Percentiles rank a stretch among this genome's conserved stretches.
These are phyloP conservation scores for Pomacea maculata DNA, from an alignment of 1,140 invertebrate genomes.

Conservation along the genomic window DNA sequence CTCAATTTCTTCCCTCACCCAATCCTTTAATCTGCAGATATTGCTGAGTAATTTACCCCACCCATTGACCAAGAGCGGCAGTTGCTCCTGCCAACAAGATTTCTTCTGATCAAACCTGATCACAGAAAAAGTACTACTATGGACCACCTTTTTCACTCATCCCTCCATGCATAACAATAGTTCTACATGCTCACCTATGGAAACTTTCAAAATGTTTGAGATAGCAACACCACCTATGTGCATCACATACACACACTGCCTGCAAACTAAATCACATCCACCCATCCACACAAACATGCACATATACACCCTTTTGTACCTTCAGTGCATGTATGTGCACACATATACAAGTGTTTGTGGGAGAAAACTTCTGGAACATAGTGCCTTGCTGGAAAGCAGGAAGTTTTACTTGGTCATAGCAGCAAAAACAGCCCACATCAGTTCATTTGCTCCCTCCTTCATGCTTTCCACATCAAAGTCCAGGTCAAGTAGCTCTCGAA, in stretches of 20 bases:
- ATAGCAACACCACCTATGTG: no score
- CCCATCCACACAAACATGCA: constrained; percentile 1
- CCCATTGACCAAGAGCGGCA: no score
- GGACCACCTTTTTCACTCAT: no score
- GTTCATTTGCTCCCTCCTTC: constrained; percentile 76
- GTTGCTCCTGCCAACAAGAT: no score
- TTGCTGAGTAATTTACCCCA: no score
- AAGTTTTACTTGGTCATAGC: constrained; percentile 90
- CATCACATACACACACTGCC: background rate
- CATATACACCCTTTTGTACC: background rate
- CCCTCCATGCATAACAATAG: no score
- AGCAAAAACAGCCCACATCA: constrained; percentile 98
- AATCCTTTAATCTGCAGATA: no score
- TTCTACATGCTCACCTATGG: no score
- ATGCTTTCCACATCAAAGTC: constrained; percentile 94
- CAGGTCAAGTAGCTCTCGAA: constrained; percentile 92
- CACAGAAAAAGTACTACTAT: no score
- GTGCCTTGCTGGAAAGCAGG: background rate
- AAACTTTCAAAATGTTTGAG: no score
- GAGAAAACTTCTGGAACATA: background rate
- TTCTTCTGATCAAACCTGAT: no score
- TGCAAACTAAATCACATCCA: background rate
- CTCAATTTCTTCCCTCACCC: no score
- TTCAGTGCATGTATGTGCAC: background rate
- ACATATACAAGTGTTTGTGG: background rate